phyloP scores from a whole-genome alignment of 1,140 invertebrate genomes.

The Muscidifurax raptorellus region DNA sequence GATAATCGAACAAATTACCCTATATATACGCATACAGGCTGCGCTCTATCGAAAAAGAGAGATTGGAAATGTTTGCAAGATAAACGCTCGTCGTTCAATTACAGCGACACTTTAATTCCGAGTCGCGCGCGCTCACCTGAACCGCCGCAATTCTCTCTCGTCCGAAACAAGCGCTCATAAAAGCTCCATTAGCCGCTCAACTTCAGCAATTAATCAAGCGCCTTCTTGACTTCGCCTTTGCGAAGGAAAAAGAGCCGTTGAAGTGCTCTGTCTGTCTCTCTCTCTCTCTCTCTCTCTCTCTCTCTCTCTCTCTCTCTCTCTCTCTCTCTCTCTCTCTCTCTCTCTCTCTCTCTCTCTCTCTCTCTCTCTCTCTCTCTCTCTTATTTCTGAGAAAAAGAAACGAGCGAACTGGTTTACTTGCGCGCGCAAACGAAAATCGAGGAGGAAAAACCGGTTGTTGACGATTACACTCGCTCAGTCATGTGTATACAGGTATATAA shows the following conservation, averaged over 20 bases:
- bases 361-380: too few species aligned
- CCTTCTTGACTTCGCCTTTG: not conserved
- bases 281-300: too few species aligned
- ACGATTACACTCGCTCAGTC: not conserved
- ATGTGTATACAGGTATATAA: not conserved
- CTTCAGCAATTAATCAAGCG: slow-evolving; percentile 8
- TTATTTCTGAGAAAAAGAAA: slow-evolving; percentile 29
- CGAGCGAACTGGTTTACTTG: slow-evolving; percentile 48
- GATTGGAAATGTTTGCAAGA: not conserved
- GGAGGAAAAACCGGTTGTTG: slow-evolving; percentile 39
- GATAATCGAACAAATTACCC: not conserved
- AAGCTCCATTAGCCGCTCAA: not conserved
- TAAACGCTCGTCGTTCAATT: not conserved
- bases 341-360: too few species aligned
- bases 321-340: too few species aligned
- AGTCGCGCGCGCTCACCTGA: not conserved
- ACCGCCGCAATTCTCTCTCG: not conserved
- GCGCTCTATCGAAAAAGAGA: not conserved
- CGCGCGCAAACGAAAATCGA: not conserved
- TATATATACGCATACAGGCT: not conserved
- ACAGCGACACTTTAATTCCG: not conserved
- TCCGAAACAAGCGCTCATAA: slow-evolving; percentile 1
- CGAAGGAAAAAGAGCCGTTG: slow-evolving; percentile 28
- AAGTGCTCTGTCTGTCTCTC: not conserved
- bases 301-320: too few species aligned